Conservation (phyloP, 2,888 invertebrate genomes). For the Sinhomidia bicolor region DNA sequence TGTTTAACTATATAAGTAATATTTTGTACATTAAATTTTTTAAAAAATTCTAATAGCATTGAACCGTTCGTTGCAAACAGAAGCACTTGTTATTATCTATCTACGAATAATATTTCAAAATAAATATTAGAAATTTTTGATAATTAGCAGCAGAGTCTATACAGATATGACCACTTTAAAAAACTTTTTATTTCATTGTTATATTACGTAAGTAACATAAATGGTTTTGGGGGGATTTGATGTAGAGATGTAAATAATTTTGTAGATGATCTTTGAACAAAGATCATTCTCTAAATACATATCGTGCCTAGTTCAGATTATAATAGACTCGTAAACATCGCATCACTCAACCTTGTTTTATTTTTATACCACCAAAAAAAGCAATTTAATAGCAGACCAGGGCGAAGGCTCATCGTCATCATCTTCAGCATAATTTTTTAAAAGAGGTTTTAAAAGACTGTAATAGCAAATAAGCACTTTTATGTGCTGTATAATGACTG, state of each 20-base stretch:
- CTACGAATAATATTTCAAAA: neutral
- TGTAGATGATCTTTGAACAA: neutral
- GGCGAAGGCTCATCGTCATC: neutral
- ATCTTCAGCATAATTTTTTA: neutral
- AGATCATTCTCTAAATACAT: too few species aligned
- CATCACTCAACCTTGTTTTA: too few species aligned
- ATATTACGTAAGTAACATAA: constrained; percentile 9
- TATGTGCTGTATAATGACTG: neutral
- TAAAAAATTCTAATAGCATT: neutral
- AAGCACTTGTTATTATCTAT: neutral
- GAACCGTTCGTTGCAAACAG: neutral
- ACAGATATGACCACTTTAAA: neutral
- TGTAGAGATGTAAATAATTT: neutral
- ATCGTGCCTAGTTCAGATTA: too few species aligned
- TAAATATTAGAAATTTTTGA: constrained; percentile 22
- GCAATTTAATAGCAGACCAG: too few species aligned
- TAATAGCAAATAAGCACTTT: neutral
- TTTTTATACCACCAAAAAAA: too few species aligned
- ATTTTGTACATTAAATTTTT: neutral
- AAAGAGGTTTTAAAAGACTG: neutral
- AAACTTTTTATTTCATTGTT: constrained; percentile 11
- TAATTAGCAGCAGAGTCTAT: constrained; percentile 13
- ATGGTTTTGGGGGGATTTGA: neutral
- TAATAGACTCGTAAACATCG: too few species aligned
- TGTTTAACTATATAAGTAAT: neutral